Evolutionary conservation across 2,888 invertebrate species (phyloP).

Genomic region (Globia sparganii): DNA sequence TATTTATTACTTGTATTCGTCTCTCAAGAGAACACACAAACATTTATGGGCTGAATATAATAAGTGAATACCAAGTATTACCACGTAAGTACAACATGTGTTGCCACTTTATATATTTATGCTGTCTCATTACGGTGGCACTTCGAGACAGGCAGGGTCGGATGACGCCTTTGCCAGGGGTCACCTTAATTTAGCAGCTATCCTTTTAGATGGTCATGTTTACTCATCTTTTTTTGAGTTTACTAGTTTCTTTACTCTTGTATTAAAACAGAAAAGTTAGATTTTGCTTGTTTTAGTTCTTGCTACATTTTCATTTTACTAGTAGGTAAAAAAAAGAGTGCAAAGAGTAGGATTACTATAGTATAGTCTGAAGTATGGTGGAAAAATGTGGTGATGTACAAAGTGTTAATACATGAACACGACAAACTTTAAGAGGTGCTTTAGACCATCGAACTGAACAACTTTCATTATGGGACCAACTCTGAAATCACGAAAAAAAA

Average conservation of each 20-base stretch:
- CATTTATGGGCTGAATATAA: conserved; percentile 33
- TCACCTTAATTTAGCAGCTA: conserved; percentile 63
- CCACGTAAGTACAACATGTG: conserved; percentile 40
- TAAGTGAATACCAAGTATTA: conserved; percentile 43
- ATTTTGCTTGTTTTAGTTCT: conserved; percentile 9
- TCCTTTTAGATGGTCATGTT: conserved; percentile 62
- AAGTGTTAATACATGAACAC: no score
- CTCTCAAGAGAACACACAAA: conserved; percentile 17
- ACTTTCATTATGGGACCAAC: no score
- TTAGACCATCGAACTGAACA: no score
- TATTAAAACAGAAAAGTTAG: neutral
- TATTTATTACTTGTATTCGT: neutral
- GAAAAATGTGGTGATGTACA: neutral
- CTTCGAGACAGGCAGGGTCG: conserved; percentile 50
- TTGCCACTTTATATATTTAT: conserved; percentile 55
- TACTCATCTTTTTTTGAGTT: conserved; percentile 60
- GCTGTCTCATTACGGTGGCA: conserved; percentile 55
- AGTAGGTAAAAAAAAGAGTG: neutral
- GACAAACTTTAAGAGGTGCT: no score
- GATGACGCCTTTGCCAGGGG: conserved; percentile 53
- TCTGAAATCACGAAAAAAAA: no score
- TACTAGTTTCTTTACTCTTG: conserved; percentile 22
- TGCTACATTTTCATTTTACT: neutral
- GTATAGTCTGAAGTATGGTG: no score
- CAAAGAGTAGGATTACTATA: neutral